Base-by-base conservation (phyloP, 2,888 invertebrate genomes). In the Adelognathus sp. region DNA sequence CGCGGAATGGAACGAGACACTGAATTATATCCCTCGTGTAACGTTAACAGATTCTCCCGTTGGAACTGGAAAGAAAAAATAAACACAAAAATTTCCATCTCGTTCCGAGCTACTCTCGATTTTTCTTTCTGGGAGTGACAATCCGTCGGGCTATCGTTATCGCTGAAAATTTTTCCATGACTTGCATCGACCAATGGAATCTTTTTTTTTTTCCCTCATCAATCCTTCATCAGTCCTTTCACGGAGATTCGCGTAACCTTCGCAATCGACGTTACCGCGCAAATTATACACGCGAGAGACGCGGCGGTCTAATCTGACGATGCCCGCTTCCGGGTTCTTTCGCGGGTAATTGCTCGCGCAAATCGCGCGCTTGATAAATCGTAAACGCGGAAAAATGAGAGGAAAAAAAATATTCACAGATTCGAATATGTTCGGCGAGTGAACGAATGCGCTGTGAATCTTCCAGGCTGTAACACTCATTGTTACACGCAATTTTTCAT, bases 251-350 rank as follows among this genome's bases (percentile, higher is more conserved):
- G 46, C 21, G 44, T 64, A 46, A 70, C 74, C 70, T 79, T 70
- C 63, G 75, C 46, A n/a, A n/a, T 18, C 61, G 46, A 21, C 31
- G 24, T 41, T 16, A n/a, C n/a, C n/a, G n/a, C n/a, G 41, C 52
- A 77, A 77, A 77, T 69, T 73, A 46, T 69, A 58, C 56, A 64
- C 56, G 56, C 56, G 56, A 52, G 39, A 46, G 16, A 71, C n/a
- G n/a, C n/a, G n/a, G n/a, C 2, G 50, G 27, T 71, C 29, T 61
- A 73, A 75, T 60, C 58, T 63, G 46, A 52, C 27, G 58, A 66
- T 63, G 52, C 14, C 52, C 44, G 69, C 69, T 77, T 77, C 77
- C 77, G 63, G 73, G 63, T 77, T 73, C 73, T 67, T n/a, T 29
- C 50, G 31, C 36, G 52, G 44, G 54, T 61, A 70, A 75, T 75